Percentiles rank a stretch among this genome's conserved stretches.
Evolutionary conservation across 2,113 vertebrate species (phyloP).

Genomic region (Enhydra lutris): DNA sequence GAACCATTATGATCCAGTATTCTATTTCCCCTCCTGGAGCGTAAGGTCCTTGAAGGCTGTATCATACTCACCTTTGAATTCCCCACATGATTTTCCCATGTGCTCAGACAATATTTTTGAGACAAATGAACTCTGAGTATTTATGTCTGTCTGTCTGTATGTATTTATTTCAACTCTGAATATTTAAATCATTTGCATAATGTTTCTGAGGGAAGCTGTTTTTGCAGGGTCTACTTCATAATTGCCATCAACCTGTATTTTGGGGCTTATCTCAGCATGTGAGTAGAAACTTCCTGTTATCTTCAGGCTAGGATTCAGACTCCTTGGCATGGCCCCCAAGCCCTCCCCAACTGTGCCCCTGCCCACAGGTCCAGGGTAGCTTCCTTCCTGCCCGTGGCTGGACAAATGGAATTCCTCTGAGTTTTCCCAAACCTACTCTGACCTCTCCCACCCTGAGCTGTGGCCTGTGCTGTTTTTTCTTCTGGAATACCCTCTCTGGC

Average conservation of each 20-base stretch:
- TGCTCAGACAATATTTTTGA: neutral
- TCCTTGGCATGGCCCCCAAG: neutral
- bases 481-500: neutral
- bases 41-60: neutral
- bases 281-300: neutral
- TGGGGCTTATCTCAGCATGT: neutral
- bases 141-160: neutral
- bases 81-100: neutral
- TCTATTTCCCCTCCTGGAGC: neutral
- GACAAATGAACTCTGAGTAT: neutral
- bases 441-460: rapidly evolving
- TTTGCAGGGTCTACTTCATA: neutral
- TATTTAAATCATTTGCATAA: neutral
- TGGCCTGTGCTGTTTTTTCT: neutral
- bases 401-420: neutral
- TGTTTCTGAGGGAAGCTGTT: neutral
- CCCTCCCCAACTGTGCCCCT: neutral
- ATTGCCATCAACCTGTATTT: neutral
- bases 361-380: neutral
- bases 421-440: neutral
- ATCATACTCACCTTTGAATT: neutral
- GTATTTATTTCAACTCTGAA: neutral
- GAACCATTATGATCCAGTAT: neutral
- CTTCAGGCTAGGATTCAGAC: neutral
- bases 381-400: neutral